Conservation (phyloP, 2,113 vertebrate species). For the Empidonax traillii region DNA sequence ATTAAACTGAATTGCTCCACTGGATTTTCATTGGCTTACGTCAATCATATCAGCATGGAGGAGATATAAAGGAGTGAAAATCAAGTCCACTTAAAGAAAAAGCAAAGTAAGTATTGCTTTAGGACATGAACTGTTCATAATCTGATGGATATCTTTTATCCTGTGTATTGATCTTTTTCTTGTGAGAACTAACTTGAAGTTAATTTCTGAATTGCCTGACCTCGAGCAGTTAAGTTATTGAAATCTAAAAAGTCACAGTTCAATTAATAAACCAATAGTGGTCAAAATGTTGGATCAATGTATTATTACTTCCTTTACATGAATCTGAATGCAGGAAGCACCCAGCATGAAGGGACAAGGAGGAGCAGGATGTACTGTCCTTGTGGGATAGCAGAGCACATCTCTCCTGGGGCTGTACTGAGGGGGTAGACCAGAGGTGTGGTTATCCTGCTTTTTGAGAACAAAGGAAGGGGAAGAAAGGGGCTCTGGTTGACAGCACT, state of each 20-base stretch:
- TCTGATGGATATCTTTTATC: neutral
- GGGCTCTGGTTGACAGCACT: neutral
- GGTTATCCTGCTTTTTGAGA: neutral
- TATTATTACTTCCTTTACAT: neutral
- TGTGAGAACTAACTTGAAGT: neutral
- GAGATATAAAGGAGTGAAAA: neutral
- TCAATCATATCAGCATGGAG: neutral
- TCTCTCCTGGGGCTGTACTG: neutral
- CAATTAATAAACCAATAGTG: neutral
- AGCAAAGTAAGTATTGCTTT: neutral
- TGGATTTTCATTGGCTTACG: neutral
- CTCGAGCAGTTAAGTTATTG: neutral
- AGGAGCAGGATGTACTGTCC: neutral
- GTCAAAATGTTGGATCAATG: neutral
- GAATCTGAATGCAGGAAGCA: neutral
- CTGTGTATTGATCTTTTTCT: conserved; percentile 25
- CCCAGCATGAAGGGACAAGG: neutral
- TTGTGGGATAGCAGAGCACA: neutral
- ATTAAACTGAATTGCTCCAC: neutral
- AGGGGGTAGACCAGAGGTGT: neutral
- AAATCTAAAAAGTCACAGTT: neutral
- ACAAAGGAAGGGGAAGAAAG: neutral
- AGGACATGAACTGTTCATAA: neutral
- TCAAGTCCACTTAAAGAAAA: neutral
- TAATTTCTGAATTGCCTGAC: conserved; percentile 22